phyloP scores from a whole-genome alignment of 1,140 invertebrate species.

The Hycleus cichorii region DNA sequence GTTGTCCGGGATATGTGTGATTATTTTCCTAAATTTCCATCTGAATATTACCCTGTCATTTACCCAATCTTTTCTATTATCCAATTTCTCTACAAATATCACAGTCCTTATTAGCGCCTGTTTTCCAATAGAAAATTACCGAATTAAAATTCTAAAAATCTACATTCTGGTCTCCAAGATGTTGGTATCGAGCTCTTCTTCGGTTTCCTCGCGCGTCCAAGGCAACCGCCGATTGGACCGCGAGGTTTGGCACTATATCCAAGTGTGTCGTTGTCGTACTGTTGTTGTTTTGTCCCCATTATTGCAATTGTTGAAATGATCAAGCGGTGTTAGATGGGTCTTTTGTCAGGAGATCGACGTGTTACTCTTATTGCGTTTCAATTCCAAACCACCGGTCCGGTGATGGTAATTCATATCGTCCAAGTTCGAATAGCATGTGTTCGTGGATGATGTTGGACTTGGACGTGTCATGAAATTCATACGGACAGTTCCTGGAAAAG shows the following conservation, averaged over 20 bases:
- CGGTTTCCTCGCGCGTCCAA: slow-evolving; percentile 19
- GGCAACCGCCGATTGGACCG: slow-evolving; percentile 17
- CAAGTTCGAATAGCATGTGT: slow-evolving; percentile 32
- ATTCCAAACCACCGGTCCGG: slow-evolving; percentile 8
- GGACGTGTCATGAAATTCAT: slow-evolving; percentile 26
- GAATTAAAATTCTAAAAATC: not conserved
- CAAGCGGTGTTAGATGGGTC: not conserved
- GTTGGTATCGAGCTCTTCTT: slow-evolving; percentile 1
- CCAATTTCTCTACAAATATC: no score
- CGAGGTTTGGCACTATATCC: slow-evolving; percentile 31
- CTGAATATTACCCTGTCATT: no score
- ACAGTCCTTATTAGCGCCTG: no score
- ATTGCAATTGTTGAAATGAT: not conserved
- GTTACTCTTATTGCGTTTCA: slow-evolving; percentile 1
- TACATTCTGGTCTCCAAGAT: slow-evolving; percentile 13
- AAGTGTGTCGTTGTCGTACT: slow-evolving; percentile 23
- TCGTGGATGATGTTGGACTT: slow-evolving; percentile 25
- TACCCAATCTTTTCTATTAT: no score
- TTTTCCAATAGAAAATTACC: not conserved
- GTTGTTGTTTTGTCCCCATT: slow-evolving; percentile 8
- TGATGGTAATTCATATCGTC: slow-evolving; percentile 20
- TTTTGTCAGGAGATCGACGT: slow-evolving; percentile 25
- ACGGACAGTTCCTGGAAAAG: slow-evolving; percentile 27
- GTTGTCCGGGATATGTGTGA: no score
- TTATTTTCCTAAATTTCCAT: no score